phyloP scores from a whole-genome alignment of 1,140 invertebrate genomes.

The Solenopsis invicta region DNA sequence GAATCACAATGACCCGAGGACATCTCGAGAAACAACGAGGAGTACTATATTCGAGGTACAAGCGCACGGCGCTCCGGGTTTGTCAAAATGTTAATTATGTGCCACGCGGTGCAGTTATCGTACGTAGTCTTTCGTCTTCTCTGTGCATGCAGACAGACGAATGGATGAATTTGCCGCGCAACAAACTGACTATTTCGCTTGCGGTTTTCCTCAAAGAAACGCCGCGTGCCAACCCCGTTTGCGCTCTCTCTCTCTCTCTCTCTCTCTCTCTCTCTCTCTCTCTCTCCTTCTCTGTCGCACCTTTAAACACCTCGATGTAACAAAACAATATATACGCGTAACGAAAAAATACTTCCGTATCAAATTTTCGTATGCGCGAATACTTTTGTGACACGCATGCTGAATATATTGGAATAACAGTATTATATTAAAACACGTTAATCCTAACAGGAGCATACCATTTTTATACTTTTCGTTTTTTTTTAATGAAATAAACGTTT shows the following conservation, averaged over 20 bases:
- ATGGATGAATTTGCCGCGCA: neutral
- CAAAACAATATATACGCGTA: neutral
- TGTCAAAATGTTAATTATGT: slow-evolving; percentile 63
- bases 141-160: neutral
- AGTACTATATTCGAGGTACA: slow-evolving; percentile 23
- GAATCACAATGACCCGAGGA: slow-evolving; percentile 74
- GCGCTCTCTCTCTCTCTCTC: no score
- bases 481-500: neutral
- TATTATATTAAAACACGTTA: slow-evolving; percentile 15
- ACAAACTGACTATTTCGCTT: slow-evolving; percentile 36
- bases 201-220: slow-evolving; percentile 41
- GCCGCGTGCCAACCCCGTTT: slow-evolving; percentile 7
- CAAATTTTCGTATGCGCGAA: neutral
- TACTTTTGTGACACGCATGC: neutral
- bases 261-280: no score
- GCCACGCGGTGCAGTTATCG: slow-evolving; percentile 24
- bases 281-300: slow-evolving; percentile 4
- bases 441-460: neutral
- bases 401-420: slow-evolving; percentile 29
- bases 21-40: slow-evolving; percentile 71
- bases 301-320: neutral
- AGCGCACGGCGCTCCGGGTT: slow-evolving; percentile 23
- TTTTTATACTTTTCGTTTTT: slow-evolving; percentile 2
- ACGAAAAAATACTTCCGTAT: neutral
- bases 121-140: slow-evolving; percentile 31